Evolutionary conservation across 2,888 invertebrate species (phyloP), one percentile per base, ranked within the genome.

Genomic region (Brachynemurus nebulosus): DNA sequence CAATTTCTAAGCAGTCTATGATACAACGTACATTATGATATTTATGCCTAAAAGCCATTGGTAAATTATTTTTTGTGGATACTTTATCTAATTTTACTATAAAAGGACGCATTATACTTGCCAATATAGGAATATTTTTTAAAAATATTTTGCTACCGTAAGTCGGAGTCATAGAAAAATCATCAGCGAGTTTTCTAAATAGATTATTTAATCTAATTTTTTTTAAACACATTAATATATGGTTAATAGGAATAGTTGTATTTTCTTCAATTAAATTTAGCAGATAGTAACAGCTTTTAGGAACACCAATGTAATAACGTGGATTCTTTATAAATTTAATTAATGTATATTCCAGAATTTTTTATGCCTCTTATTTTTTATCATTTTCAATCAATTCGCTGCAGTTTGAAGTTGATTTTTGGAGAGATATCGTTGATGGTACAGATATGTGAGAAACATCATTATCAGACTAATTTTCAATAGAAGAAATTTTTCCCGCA

Each of bases 1-100:
- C 55, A 21, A 60, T 60, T 46, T 62, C 59, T 7, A 62, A 46
- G 36, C 60, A 63, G 37, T 62, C 60, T 34, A 60, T 59, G 2
- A 63, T 61, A 21, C 55, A 56, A 42, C 38, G 52, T 1, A 57
- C 54, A n/a, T 56, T 50, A 33, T 30, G 14, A 45, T 50, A 23
- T 23, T 23, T 23, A 23, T 23, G 25, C 9, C 25, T 23, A 9
- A 23, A 23, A 8, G 25, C 25, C 27, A 50, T 47, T 17, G 54
- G 54, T 11, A 54, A 40, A 7, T 42, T 38, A 16, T 39, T 33
- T 45, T 47, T 50, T 33, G 51, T 47, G 16, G 37, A 33, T 6
- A 37, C 37, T 25, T 37, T 16, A 9, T 23, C 4, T 16, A 50
- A 49, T 47, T 47, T 47, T 27, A 44, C 20, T 14, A 54, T 44